These are phyloP conservation scores for Passer montanus DNA, from an alignment of 2,113 vertebrate genomes.

Conservation along the genomic window DNA sequence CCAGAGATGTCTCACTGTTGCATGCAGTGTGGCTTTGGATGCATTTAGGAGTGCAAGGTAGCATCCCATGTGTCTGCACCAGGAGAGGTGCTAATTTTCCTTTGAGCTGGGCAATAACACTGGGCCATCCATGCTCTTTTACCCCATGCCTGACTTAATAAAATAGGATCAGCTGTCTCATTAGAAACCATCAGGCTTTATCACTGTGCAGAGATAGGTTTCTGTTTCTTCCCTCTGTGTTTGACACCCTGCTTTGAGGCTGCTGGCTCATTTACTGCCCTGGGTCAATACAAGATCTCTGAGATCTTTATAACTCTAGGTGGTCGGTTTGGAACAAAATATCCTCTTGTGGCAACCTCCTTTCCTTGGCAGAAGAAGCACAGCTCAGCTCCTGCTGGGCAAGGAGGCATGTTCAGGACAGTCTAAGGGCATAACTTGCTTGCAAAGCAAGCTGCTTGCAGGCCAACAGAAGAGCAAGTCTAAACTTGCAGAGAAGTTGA, in stretches of 20 bases:
- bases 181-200: not conserved
- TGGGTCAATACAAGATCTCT: not conserved
- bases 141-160: not conserved
- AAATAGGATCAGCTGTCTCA: not conserved
- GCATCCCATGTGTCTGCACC: not conserved
- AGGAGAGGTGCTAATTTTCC: not conserved
- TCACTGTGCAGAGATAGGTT: not conserved
- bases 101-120: not conserved
- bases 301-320: not conserved
- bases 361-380: not conserved
- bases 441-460: not conserved
- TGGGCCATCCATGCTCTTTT: not conserved
- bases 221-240: not conserved
- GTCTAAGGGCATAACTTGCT: not conserved
- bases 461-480: not conserved
- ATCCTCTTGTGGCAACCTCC: not conserved
- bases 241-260: not conserved
- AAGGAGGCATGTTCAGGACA: not conserved
- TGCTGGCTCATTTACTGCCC: not conserved
- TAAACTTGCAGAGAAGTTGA: not conserved
- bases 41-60: not conserved
- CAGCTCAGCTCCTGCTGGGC: not conserved
- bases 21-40: not conserved
- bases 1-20: not conserved
- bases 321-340: not conserved